Conservation (phyloP, 2,113 vertebrate species). For the Gymnorhina tibicen region DNA sequence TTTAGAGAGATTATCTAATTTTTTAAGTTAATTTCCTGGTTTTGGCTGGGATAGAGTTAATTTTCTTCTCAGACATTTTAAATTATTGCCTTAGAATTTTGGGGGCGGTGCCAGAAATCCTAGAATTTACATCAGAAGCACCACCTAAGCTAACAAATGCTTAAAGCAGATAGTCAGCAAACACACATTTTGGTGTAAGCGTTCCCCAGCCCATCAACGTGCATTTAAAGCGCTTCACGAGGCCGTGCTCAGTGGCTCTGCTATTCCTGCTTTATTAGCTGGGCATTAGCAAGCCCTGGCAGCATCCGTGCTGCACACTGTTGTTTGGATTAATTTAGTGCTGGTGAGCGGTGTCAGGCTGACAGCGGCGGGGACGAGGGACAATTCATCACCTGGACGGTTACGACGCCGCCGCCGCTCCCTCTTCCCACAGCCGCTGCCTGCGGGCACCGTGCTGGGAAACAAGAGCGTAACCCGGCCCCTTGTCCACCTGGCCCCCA, state of each 20-base stretch:
- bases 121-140: neutral
- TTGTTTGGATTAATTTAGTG: slow-evolving; percentile 36
- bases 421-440: neutral
- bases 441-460: neutral
- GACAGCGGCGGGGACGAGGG: neutral
- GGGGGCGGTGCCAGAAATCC: neutral
- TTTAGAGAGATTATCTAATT: neutral
- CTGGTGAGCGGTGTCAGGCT: slow-evolving; percentile 9
- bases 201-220: neutral
- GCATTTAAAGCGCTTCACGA: neutral
- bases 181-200: fast-evolving
- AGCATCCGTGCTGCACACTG: neutral
- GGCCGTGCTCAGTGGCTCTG: neutral
- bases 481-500: neutral
- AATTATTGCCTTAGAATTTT: neutral
- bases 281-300: neutral
- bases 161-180: fast-evolving
- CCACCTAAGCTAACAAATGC: neutral
- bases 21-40: neutral
- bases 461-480: neutral
- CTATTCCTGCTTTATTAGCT: neutral
- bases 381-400: slow-evolving; percentile 6
- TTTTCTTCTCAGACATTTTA: neutral
- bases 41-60: neutral
- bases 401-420: neutral